Conservation (phyloP, 2,797 vertebrate genomes). For the Coendou prehensilis region DNA sequence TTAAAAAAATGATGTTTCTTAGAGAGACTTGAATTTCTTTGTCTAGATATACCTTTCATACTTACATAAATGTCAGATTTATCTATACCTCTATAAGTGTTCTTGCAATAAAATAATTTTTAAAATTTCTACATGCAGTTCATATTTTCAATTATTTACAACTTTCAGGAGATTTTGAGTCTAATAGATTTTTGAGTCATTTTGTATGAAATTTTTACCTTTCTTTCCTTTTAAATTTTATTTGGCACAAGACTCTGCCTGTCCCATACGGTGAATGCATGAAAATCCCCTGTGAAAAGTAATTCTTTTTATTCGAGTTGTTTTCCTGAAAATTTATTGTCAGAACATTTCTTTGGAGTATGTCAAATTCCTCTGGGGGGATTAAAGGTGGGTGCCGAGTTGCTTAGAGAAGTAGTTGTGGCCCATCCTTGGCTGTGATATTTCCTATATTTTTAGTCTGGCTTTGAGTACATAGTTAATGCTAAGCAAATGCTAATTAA, state of each 20-base stretch:
- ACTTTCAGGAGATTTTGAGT: conserved; percentile 56
- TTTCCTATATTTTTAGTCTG: conserved; percentile 64
- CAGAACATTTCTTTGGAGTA: conserved; percentile 69
- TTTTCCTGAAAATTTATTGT: conserved; percentile 70
- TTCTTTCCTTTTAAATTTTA: conserved; percentile 54
- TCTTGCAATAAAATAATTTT: conserved; percentile 27
- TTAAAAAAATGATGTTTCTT: not conserved
- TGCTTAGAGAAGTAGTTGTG: conserved; percentile 32
- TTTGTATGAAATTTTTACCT: conserved; percentile 66
- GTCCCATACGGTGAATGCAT: conserved; percentile 51
- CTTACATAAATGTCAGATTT: not conserved
- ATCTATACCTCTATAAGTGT: not conserved
- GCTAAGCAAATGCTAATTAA: conserved; percentile 80
- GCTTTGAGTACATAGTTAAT: conserved; percentile 61
- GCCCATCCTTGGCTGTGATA: not conserved
- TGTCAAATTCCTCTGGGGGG: conserved; percentile 50
- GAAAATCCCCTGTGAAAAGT: conserved; percentile 13
- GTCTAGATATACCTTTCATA: not conserved
- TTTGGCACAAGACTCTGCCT: conserved; percentile 67
- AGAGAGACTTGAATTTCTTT: conserved; percentile 30
- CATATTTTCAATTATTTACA: conserved; percentile 67
- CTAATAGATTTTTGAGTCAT: conserved; percentile 56
- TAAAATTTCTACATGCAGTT: conserved; percentile 47
- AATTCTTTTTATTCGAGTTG: conserved; percentile 69
- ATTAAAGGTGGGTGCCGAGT: conserved; percentile 18